Conservation (phyloP, 2,113 vertebrate genomes). For the Rhineura floridana region DNA sequence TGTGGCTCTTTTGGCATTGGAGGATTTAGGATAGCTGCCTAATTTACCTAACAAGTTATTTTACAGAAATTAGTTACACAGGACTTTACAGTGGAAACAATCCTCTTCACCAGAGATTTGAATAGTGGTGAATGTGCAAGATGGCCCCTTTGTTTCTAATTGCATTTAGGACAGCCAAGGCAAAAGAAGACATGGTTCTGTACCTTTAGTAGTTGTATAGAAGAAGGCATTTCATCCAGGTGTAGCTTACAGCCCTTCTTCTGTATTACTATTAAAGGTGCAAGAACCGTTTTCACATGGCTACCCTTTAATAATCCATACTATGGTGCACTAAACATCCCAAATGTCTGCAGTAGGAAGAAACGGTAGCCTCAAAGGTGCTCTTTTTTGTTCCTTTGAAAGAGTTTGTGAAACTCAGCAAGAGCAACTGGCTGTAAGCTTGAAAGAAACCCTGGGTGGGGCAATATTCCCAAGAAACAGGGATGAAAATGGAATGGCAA, state of each 20-base stretch:
- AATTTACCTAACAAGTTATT: background rate
- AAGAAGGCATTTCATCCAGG: too few relatives aligned
- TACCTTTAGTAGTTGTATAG: too few relatives aligned
- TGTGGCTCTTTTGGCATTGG: background rate
- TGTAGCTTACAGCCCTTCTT: too few relatives aligned
- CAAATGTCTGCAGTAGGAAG: background rate
- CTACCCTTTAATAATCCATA: background rate
- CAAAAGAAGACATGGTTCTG: too few relatives aligned
- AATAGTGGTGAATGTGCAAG: background rate
- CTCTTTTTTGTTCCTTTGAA: slow-evolving; percentile 32
- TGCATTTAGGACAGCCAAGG: too few relatives aligned
- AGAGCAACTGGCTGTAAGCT: background rate
- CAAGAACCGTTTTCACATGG: background rate
- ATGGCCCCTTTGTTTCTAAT: background rate
- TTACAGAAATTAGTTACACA: background rate
- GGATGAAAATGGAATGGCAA: slow-evolving; percentile 31
- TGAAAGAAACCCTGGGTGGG: slow-evolving; percentile 10
- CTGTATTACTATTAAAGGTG: too few relatives aligned
- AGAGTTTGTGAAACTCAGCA: slow-evolving; percentile 25
- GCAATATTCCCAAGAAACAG: slow-evolving; percentile 31
- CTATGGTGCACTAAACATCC: background rate
- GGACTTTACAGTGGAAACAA: background rate
- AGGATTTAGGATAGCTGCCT: background rate
- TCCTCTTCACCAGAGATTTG: background rate
- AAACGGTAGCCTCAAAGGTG: background rate